Percentiles rank a stretch among this genome's conserved stretches.
These are phyloP conservation scores for Caradrina kadenii DNA, from an alignment of 2,888 invertebrate species.

Conservation along the genomic window DNA sequence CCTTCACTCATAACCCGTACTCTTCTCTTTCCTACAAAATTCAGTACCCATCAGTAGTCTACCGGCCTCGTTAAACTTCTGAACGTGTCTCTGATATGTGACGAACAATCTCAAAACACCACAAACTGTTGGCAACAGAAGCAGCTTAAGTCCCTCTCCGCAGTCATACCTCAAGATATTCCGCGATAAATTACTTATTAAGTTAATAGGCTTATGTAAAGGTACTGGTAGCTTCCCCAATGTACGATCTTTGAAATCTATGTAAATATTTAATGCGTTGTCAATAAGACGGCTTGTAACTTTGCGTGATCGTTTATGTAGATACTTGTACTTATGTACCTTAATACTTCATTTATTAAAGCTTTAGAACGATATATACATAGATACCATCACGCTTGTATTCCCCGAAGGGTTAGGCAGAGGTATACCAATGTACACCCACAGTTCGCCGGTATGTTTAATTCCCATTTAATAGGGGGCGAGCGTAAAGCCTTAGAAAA, in stretches of 20 bases:
- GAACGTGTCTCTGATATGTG: not conserved
- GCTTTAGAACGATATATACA: too few species aligned
- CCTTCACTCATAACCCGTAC: too few species aligned
- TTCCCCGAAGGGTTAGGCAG: too few species aligned
- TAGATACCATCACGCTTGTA: too few species aligned
- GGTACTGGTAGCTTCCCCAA: conserved; percentile 33
- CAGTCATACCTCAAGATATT: conserved; percentile 19
- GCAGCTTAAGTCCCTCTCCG: not conserved
- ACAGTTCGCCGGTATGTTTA: too few species aligned
- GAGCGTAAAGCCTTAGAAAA: too few species aligned
- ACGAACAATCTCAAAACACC: not conserved
- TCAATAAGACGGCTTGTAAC: conserved; percentile 46
- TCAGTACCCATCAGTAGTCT: too few species aligned
- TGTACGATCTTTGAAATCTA: conserved; percentile 47
- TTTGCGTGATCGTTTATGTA: conserved; percentile 11
- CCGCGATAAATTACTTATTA: conserved; percentile 55
- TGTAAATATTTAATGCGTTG: conserved; percentile 63
- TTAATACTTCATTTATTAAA: not conserved
- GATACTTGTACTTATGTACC: conserved; percentile 3
- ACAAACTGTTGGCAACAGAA: conserved; percentile 4
- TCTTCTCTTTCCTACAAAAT: too few species aligned
- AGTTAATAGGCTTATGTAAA: conserved; percentile 48
- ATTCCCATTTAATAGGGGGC: too few species aligned
- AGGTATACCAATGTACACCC: too few species aligned
- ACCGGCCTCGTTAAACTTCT: too few species aligned